phyloP scores from a whole-genome alignment of 2,797 vertebrate species.

The Nannoperca australis region DNA sequence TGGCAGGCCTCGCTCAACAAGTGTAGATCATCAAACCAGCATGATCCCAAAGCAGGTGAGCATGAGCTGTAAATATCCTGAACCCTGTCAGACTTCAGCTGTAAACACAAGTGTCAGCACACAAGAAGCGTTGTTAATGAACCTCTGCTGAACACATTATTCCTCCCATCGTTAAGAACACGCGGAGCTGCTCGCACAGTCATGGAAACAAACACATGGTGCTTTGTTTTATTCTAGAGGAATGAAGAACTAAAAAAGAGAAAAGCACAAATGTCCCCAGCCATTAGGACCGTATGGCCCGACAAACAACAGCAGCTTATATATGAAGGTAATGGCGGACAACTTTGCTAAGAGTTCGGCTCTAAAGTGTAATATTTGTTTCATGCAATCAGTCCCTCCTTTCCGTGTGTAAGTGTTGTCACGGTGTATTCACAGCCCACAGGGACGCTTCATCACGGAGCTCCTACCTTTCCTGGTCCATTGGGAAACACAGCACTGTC shows the following conservation, averaged over 20 bases:
- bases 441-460: background rate
- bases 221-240: background rate
- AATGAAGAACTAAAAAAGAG: background rate
- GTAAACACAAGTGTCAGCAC: background rate
- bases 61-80: background rate
- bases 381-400: background rate
- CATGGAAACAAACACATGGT: background rate
- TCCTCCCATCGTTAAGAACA: background rate
- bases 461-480: slow-evolving; percentile 68
- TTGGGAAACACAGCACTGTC: slow-evolving; percentile 36
- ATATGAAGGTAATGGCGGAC: background rate
- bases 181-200: background rate
- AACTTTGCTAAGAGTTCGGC: background rate
- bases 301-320: background rate
- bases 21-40: background rate
- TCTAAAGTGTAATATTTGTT: background rate
- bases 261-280: background rate
- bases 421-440: too few relatives aligned
- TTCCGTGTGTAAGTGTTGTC: too few relatives aligned
- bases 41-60: too few relatives aligned
- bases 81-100: background rate
- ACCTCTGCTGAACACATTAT: background rate
- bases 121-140: background rate
- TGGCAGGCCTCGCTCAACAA: slow-evolving; percentile 17
- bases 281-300: too few relatives aligned